phyloP scores from a whole-genome alignment of 2,797 vertebrate species.

The Monodelphis domestica region DNA sequence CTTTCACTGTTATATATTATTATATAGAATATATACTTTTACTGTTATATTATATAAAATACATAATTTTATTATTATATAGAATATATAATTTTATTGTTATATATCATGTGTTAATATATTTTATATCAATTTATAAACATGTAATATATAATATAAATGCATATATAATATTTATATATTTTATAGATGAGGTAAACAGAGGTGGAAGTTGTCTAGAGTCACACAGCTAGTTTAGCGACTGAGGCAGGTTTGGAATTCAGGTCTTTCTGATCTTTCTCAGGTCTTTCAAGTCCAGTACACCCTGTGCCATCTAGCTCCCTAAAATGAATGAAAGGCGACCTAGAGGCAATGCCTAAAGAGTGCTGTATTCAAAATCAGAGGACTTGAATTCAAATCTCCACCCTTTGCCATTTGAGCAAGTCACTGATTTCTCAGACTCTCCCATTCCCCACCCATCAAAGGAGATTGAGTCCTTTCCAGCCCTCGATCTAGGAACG shows the following conservation, averaged over 20 bases:
- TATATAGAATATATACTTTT: no score
- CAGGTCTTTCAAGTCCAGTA: background rate
- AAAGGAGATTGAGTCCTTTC: background rate
- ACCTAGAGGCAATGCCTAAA: background rate
- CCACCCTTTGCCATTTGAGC: background rate
- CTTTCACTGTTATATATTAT: no score
- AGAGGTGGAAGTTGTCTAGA: background rate
- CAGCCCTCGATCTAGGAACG: background rate
- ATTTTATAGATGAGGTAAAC: background rate
- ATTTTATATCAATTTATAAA: no score
- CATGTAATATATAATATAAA: no score
- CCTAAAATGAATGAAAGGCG: background rate
- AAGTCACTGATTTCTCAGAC: background rate
- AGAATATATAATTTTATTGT: no score
- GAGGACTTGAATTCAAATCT: background rate
- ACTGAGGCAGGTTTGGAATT: background rate
- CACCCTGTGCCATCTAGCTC: background rate
- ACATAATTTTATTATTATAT: no score
- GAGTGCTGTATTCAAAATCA: background rate
- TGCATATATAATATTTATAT: no score
- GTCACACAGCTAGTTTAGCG: background rate
- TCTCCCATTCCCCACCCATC: background rate
- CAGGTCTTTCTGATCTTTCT: background rate
- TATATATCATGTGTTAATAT: no score
- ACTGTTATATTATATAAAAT: no score